phyloP scores from a whole-genome alignment of 2,888 invertebrate genomes.

The Acholoe squamosa region DNA sequence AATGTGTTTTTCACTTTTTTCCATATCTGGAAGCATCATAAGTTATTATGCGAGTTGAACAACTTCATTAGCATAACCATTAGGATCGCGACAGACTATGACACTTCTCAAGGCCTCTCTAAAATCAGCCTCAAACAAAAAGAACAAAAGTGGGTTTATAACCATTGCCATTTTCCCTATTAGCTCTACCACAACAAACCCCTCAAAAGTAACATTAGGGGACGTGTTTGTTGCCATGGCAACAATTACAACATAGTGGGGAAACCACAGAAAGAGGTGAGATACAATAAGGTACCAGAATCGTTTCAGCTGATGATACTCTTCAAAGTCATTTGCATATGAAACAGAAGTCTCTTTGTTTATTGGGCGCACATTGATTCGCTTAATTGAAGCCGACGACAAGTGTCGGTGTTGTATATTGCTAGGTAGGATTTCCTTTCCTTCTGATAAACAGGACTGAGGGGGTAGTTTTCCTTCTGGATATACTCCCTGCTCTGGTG shows the following conservation, averaged over 20 bases:
- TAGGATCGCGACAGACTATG: background rate
- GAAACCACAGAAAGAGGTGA: constrained; percentile 7
- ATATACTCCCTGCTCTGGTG: background rate
- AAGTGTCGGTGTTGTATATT: background rate
- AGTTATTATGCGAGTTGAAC: background rate
- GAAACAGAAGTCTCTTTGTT: background rate
- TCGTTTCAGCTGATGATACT: background rate
- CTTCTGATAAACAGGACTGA: too few species aligned
- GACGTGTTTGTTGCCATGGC: background rate
- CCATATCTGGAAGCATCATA: too few species aligned
- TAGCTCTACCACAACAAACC: background rate
- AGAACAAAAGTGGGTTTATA: constrained; percentile 1
- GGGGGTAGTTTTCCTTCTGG: background rate
- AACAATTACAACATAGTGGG: background rate
- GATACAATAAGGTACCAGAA: background rate
- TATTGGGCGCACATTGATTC: background rate
- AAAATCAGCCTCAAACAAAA: background rate
- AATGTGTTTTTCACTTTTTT: too few species aligned
- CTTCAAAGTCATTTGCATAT: constrained; percentile 4
- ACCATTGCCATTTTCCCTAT: constrained; percentile 10
- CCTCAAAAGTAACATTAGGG: background rate
- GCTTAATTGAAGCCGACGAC: background rate
- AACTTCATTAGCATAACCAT: background rate
- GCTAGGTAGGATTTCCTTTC: background rate
- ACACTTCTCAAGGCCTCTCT: background rate